These are phyloP conservation scores for Chaenogobius annularis DNA, from an alignment of 2,113 vertebrate species.

Conservation along the genomic window DNA sequence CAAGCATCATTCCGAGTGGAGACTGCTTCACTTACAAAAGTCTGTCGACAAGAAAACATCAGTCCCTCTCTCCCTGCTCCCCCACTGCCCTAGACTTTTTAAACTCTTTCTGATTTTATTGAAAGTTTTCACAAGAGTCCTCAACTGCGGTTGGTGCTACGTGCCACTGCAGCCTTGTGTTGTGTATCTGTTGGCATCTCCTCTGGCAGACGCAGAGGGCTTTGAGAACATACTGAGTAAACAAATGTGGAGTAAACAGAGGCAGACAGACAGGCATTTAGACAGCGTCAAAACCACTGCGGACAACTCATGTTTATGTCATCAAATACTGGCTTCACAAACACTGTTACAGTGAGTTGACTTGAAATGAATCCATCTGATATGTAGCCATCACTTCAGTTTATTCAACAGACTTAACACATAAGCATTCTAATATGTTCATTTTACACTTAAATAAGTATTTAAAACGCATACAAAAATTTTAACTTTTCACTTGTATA, in stretches of 20 bases:
- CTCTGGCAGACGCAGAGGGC: slow-evolving; percentile 50
- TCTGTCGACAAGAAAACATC: slow-evolving; percentile 19
- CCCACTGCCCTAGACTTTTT: neutral
- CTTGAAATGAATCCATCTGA: neutral
- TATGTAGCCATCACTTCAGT: neutral
- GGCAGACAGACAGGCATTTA: slow-evolving; percentile 50
- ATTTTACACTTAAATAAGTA: no score
- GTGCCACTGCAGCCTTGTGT: neutral
- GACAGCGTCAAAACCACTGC: slow-evolving; percentile 46
- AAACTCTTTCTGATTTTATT: neutral
- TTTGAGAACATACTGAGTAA: slow-evolving; percentile 46
- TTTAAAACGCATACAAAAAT: no score
- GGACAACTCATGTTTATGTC: slow-evolving; percentile 12
- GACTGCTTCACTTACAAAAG: slow-evolving; percentile 27
- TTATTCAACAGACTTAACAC: neutral
- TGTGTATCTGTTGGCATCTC: slow-evolving; percentile 27
- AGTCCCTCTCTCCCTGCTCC: slow-evolving; percentile 3
- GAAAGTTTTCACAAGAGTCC: slow-evolving; percentile 12
- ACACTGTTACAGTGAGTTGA: neutral
- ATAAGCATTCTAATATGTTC: no score
- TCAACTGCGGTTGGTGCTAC: neutral
- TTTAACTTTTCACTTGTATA: no score
- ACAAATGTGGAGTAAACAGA: slow-evolving; percentile 60
- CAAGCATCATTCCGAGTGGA: neutral
- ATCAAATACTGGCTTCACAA: neutral